Base-by-base conservation (phyloP, 2,797 vertebrate genomes). In the Catostomus latipinnis region DNA sequence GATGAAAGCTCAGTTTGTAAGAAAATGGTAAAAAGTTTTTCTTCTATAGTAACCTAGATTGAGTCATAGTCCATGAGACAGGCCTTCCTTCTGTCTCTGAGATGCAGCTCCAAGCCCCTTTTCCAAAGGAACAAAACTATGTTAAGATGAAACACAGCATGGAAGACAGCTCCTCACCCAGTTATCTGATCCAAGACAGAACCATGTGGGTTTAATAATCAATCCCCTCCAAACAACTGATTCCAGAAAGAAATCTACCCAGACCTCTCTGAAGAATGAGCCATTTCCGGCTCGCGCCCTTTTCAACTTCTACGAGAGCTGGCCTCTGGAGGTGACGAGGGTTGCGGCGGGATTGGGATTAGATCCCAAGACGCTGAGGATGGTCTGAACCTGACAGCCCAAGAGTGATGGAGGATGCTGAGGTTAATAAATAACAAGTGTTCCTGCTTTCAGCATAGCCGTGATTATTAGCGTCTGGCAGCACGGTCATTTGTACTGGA, bases 221-320 rank as follows among this genome's bases (percentile, higher is more conserved):
- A 75, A 66, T 34, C 50, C 60, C 34, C 60, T 80, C 49, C 63
- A 43, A 76, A 56, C 50, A 58, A 78, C 82, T 74, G 65, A 75
- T 77, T 83, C 66, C 84, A 54, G 78, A 57, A 61, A 56, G 18
- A 61, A 81, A 69, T 52, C 71, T 68, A 57, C 85, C 82, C 72
- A 65, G 45, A 80, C 87, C 87, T 88, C 79, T 63, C 74, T 80
- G 84, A 91, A 82, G 79, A 90, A 90, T 88, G 87, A 82, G 76
- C 72, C 77, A 54, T 88, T 93, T 89, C 89, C 89, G 89, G 83
- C 82, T 48, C 61, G 50, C 62, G 78, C 71, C 57, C 81, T 89
- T 85, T 73, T 81, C 76, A 87, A 78, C 88, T 80, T 82, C 68
- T 85, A 74, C 82, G 54, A 80, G 52, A 65, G 74, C 12, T 13